phyloP scores from a whole-genome alignment of 2,888 invertebrate species.

The Coleophora deauratella region DNA sequence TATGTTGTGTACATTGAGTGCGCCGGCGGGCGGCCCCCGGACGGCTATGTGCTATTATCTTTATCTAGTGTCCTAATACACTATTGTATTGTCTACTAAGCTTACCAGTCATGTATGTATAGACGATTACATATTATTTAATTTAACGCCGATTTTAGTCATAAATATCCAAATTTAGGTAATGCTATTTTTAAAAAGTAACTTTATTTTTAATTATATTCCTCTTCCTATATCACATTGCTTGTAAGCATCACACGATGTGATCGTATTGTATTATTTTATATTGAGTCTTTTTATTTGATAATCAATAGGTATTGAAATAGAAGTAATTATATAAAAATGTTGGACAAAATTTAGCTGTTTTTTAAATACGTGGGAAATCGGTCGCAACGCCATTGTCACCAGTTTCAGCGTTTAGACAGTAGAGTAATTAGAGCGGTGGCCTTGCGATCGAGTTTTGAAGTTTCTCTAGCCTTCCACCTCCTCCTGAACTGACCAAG shows the following conservation, averaged over 20 bases:
- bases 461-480: slow-evolving; percentile 28
- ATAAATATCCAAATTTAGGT: slow-evolving; percentile 74
- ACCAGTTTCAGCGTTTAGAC: slow-evolving; percentile 11
- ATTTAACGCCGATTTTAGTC: slow-evolving; percentile 71
- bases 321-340: slow-evolving; percentile 37
- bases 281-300: slow-evolving; percentile 35
- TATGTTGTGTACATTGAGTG: slow-evolving; percentile 48
- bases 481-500: slow-evolving; percentile 61
- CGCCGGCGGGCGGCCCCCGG: slow-evolving; percentile 28
- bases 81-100: slow-evolving; percentile 66
- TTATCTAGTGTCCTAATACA: slow-evolving; percentile 64
- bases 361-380: slow-evolving; percentile 19
- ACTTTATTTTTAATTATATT: slow-evolving; percentile 49
- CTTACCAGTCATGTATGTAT: slow-evolving; percentile 73
- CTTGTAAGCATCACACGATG: slow-evolving; percentile 60
- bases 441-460: slow-evolving; percentile 3
- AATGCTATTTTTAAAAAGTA: slow-evolving; percentile 57
- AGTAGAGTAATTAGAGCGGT: slow-evolving; percentile 1
- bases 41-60: slow-evolving; percentile 57
- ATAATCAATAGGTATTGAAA: slow-evolving; percentile 31
- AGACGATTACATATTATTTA: slow-evolving; percentile 66
- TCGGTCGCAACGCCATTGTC: slow-evolving; percentile 7
- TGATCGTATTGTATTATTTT: slow-evolving; percentile 50
- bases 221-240: slow-evolving; percentile 50
- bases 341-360: slow-evolving; percentile 24